A percentile compares a stretch with the other conserved stretches of the same genome.
Conservation (phyloP, 2,888 invertebrate species). For the Tachina lurida region DNA sequence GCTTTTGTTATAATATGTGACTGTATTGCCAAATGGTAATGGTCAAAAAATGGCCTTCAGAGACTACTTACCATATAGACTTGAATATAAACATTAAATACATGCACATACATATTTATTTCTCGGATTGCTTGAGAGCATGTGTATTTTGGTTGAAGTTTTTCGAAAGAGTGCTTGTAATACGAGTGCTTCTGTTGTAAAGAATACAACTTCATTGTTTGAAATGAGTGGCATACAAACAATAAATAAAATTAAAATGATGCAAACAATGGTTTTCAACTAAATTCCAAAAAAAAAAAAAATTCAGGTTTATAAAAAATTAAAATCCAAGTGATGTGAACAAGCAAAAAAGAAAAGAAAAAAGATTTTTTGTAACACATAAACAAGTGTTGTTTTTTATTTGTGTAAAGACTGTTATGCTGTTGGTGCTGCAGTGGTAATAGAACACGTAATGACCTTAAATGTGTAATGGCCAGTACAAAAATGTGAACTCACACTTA, state of each 20-base stretch:
- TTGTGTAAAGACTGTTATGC: slow-evolving; percentile 48
- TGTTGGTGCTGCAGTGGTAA: slow-evolving; percentile 72
- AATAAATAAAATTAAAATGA: slow-evolving; percentile 83
- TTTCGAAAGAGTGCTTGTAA: slow-evolving; percentile 56
- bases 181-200: slow-evolving; percentile 38
- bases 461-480: slow-evolving; percentile 71
- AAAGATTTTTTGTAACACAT: slow-evolving; percentile 57
- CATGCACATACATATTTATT: background rate
- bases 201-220: slow-evolving; percentile 61
- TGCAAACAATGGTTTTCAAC: slow-evolving; percentile 80
- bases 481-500: slow-evolving; percentile 66
- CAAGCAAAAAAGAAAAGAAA: slow-evolving; percentile 3
- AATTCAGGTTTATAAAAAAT: slow-evolving; percentile 15
- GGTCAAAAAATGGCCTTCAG: slow-evolving; percentile 73
- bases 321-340: slow-evolving; percentile 47
- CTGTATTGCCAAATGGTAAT: slow-evolving; percentile 52
- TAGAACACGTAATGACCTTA: slow-evolving; percentile 80
- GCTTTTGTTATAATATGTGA: slow-evolving; percentile 32
- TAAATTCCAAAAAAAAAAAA: slow-evolving; percentile 40
- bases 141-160: slow-evolving; percentile 56
- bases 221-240: slow-evolving; percentile 78
- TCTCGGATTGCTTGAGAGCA: slow-evolving; percentile 38
- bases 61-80: slow-evolving; percentile 71
- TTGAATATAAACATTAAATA: slow-evolving; percentile 52
- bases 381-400: slow-evolving; percentile 57